Base-by-base conservation (phyloP, 2,113 vertebrate species). In the Benthochromis sp. region DNA sequence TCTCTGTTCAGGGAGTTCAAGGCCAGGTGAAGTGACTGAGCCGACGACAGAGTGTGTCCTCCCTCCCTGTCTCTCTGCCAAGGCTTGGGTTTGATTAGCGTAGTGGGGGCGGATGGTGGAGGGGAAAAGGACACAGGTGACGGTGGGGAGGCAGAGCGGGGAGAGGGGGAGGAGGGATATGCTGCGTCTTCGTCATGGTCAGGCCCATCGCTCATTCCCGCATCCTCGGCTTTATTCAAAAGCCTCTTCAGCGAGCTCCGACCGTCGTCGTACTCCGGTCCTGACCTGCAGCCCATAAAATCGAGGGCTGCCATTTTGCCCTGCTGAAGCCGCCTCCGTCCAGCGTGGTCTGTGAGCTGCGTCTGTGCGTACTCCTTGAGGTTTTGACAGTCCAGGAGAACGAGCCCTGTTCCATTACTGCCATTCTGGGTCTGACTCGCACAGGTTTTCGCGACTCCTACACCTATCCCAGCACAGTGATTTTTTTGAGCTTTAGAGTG, bases 251-350 rank as follows among this genome's bases (percentile, higher is more conserved):
- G 93, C 0, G 96, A 97, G 85, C 94, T 96, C 3, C 86, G 92
- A 6, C 94, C 92, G 5, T 94, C 95, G 2, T 97, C 93, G 1
- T 92, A 93, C 12, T 90, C 90, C 11, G 80, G 79, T 83, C 91
- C 86, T 6, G 90, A 90, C 47, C 92, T 89, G 66, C 94, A 91
- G 31, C 95, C 92, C 45, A 96, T 94, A 59, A 97, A 97, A 81
- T 97, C 97, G 7, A 97, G 92, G 82, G 97, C 94, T 1, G 97
- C 95, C 96, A 96, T 95, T 91, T 96, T 97, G 34, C 97, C 96
- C 63, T 97, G 97, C 90, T 96, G 96, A 21, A 97, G 95, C 21
- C 95, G 86, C 11, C 96, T 90, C 24, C 97, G 91, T 17, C 96
- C 96, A 1, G 96, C 93, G 0, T 91, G 94, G 47, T 97, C 97